These are phyloP conservation scores for Smutsia temminckii DNA, from an alignment of 2,797 vertebrate species.

Conservation along the genomic window DNA sequence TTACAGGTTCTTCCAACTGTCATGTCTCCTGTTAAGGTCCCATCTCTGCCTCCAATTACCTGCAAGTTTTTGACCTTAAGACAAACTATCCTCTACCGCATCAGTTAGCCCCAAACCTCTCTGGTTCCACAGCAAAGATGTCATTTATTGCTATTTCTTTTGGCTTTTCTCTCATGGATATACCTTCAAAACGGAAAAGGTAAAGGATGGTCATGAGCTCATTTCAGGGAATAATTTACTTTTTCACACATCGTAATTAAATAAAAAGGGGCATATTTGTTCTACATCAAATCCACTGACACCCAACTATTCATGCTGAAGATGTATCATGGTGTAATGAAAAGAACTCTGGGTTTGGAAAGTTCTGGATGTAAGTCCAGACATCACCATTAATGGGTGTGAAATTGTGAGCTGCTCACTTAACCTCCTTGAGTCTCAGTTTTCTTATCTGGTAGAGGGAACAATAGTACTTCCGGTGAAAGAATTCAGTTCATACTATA, in stretches of 20 bases:
- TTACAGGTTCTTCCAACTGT: not conserved
- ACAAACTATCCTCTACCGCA: not conserved
- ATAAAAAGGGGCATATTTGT: not conserved
- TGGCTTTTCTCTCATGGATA: not conserved
- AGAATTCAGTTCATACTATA: not conserved
- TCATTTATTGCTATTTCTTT: not conserved
- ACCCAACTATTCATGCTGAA: not conserved
- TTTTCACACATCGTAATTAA: not conserved
- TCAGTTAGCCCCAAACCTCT: not conserved
- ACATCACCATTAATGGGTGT: not conserved
- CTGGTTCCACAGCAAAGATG: not conserved
- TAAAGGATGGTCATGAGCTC: not conserved
- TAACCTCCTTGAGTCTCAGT: not conserved
- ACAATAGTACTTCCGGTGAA: not conserved
- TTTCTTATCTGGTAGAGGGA: not conserved
- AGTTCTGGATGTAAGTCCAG: not conserved
- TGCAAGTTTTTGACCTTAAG: not conserved
- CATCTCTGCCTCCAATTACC: not conserved
- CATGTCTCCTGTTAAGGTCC: not conserved
- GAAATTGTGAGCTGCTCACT: not conserved
- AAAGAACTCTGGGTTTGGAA: not conserved
- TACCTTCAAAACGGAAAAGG: not conserved
- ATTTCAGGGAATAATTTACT: not conserved
- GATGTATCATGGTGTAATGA: not conserved
- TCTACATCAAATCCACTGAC: not conserved